A percentile compares a stretch with the other conserved stretches of the same genome.
Evolutionary conservation across 2,113 vertebrate species (phyloP).

Genomic region (Hippocampus abdominalis): DNA sequence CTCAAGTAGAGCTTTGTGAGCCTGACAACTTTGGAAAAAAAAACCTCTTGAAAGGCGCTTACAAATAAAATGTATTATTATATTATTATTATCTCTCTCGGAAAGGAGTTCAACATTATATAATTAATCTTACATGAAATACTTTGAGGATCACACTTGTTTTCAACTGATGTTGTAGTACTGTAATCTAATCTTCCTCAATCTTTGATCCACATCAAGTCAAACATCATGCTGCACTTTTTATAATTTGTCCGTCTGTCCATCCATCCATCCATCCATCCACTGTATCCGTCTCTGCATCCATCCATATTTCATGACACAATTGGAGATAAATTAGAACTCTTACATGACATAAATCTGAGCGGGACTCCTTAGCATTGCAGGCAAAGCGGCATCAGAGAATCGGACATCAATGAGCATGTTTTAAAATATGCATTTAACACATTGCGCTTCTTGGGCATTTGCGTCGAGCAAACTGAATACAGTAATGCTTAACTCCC

Average conservation of each 20-base stretch:
- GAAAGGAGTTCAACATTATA: too few relatives aligned
- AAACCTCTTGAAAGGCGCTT: too few relatives aligned
- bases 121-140: too few relatives aligned
- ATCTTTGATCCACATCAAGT: neutral
- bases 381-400: slow-evolving; percentile 6
- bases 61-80: too few relatives aligned
- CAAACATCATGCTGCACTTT: neutral
- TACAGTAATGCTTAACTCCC: slow-evolving; percentile 22
- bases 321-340: neutral
- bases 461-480: slow-evolving; percentile 30
- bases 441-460: slow-evolving; percentile 21
- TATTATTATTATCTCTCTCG: too few relatives aligned
- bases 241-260: neutral
- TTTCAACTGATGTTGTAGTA: too few relatives aligned
- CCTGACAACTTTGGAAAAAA: too few relatives aligned
- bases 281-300: neutral
- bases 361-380: neutral
- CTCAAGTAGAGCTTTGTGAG: too few relatives aligned
- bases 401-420: slow-evolving; percentile 29
- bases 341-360: slow-evolving; percentile 1
- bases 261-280: neutral
- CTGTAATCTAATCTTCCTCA: neutral
- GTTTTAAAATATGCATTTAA: slow-evolving; percentile 31
- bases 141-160: too few relatives aligned
- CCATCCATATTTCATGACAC: slow-evolving; percentile 1